These are phyloP conservation scores for Muscicapa adusta DNA, from an alignment of 2,113 vertebrate genomes.

Conservation along the genomic window DNA sequence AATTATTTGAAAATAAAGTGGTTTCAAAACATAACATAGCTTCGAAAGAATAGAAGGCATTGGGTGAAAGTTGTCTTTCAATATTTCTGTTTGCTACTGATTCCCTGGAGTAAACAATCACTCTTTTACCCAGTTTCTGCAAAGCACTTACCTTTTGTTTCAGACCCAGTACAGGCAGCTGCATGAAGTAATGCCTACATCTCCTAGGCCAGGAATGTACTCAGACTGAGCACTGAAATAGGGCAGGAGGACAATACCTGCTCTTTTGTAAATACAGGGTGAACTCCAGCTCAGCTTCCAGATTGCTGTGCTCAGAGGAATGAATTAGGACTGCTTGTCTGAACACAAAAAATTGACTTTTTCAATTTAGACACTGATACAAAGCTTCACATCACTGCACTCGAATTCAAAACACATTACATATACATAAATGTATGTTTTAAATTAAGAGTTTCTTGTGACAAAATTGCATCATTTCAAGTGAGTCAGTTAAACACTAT, in stretches of 20 bases:
- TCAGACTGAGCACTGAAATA: not conserved
- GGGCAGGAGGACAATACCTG: not conserved
- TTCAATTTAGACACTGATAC: not conserved
- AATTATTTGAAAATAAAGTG: not conserved
- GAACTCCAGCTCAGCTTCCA: slow-evolving; percentile 17
- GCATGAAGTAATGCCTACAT: slow-evolving; percentile 18
- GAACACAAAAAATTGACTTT: not conserved
- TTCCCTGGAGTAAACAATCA: slow-evolving; percentile 6
- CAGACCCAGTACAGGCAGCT: not conserved
- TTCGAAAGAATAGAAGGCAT: not conserved
- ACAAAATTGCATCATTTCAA: not conserved
- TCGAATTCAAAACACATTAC: not conserved
- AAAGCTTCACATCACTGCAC: not conserved
- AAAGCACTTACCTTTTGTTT: slow-evolving; percentile 30
- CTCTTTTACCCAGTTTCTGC: not conserved
- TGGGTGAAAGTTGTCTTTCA: not conserved
- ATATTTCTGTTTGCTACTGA: not conserved
- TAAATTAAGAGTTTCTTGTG: not conserved
- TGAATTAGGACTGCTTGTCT: not conserved
- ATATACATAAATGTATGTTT: not conserved
- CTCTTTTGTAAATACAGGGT: not conserved
- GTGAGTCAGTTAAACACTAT: not conserved
- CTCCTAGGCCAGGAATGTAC: slow-evolving; percentile 16
- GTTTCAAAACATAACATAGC: not conserved
- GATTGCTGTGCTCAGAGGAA: not conserved